Evolutionary conservation across 2,888 invertebrate species (phyloP), one percentile per base, ranked within the genome.

Genomic region (Silvanus unidentatus): DNA sequence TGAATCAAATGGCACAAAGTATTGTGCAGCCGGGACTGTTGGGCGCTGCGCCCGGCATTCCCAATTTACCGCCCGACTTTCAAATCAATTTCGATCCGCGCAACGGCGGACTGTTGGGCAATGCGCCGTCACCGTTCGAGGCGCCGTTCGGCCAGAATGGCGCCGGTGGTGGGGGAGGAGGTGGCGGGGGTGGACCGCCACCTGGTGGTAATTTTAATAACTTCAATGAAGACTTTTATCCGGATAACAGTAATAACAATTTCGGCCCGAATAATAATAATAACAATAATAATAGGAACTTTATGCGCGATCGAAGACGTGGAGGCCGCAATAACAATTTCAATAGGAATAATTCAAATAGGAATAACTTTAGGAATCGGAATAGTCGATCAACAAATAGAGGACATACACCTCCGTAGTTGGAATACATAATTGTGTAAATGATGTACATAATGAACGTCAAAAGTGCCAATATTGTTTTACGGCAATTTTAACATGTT

Each of bases 21-120:
- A 75, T 62, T 64, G 75, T 64, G 68, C 77, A 63, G 69, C 78
- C 70, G 69, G 76, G 68, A 68, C 71, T 69, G 69, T 71, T 69
- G 67, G 79, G 66, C 59, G 78, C 61, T 60, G 77, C 64, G 64
- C 73, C 72, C 69, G 77, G 79, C 71, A 52, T 69, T 35, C 63
- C 68, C 6, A 60, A 63, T 46, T 41, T 65, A 14, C 58, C 64
- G 0, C 58, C 57, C 6, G 75, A 71, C 39, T 70, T 67, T 40
- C 65, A 63, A 9, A 67, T 72, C 44, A 69, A 65, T 48, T 71
- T 71, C 48, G 69, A 71, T 50, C 72, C 70, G 9, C 54, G 70
- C 30, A 68, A 67, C 40, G 60, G 68, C 1, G 59, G 70, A 12
- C 57, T 69, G 34, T 54, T 66, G 38, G 68, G 66, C 1, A 64